Base-by-base conservation (phyloP, 2,888 invertebrate genomes). In the Acleris holmiana region DNA sequence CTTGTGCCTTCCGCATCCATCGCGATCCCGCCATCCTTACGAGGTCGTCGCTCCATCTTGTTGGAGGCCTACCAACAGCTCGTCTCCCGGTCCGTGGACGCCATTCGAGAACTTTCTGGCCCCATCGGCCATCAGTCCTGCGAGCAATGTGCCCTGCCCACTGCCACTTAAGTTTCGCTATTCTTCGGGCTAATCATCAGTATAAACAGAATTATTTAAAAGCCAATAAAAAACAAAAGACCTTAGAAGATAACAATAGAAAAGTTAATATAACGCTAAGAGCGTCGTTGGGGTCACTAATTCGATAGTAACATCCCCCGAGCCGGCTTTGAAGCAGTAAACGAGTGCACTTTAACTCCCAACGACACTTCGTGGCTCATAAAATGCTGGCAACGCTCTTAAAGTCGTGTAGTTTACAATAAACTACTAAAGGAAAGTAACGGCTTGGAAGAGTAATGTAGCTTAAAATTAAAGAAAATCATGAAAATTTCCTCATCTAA, bases 351-450 rank as follows among this genome's bases (percentile, higher is more conserved):
- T 40, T 25, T 25, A 18, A 23, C 23, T 47, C 53, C 51, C 44
- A 53, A 53, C 18, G 51, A 15, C 51, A 25, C 47, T 57, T 19
- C 55, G 55, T 47, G 56, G 56, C 17, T 47, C 56, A 57, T 57
- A 57, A 57, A 57, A 46, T 57, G 29, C 47, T 57, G 56, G 29
- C 56, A 19, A 5, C 29, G 47, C 56, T 57, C 55, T 57, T 57
- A 46, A 47, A 57, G 47, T 57, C 56, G 19, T 47, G 56, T 57
- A 25, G 47, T 57, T 57, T 57, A 57, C 47, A 47, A 55, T 41
- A 54, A 41, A 54, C 19, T n/a, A 54, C 15, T 41, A 41, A 19
- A 41, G 23, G 41, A n/a, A 18, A 44, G 55, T 23, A 55, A 55
- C 41, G 44, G 44, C 44, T 23, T 17, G 17, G 44, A 17, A 41